A percentile compares a stretch with the other conserved stretches of the same genome.
Evolutionary conservation across 2,888 invertebrate genomes (phyloP).

Genomic region (Cataglyphis albicans): DNA sequence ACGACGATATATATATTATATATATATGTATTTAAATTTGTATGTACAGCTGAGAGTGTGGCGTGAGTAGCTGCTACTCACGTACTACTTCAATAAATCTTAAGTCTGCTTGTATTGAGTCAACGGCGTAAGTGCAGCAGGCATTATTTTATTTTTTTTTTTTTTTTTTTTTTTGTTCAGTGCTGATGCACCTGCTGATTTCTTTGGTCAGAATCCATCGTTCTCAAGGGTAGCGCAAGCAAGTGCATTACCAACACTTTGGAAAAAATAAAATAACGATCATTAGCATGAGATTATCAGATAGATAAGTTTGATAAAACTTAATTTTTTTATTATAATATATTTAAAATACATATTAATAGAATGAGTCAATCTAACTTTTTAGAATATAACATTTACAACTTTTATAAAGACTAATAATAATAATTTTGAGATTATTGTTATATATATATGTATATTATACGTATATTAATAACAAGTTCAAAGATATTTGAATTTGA

Average conservation of each 20-base stretch:
- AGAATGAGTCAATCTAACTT: neutral
- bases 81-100: conserved; percentile 82
- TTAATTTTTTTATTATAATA: conserved; percentile 39
- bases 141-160: conserved; percentile 83
- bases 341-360: conserved; percentile 34
- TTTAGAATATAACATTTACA: neutral
- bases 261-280: conserved; percentile 75
- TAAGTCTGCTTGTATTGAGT: conserved; percentile 84
- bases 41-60: conserved; percentile 81
- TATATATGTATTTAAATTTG: conserved; percentile 63
- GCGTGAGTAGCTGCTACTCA: conserved; percentile 83
- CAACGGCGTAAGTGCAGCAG: conserved; percentile 82
- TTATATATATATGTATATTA: neutral
- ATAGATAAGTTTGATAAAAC: conserved; percentile 49
- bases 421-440: neutral
- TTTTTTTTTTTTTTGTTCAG: conserved; percentile 78
- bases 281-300: conserved; percentile 65
- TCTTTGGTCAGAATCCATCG: conserved; percentile 83
- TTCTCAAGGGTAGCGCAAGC: conserved; percentile 82
- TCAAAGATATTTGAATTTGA: neutral
- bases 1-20: conserved; percentile 22
- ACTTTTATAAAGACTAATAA: conserved; percentile 1
- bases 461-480: neutral
- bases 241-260: conserved; percentile 84
- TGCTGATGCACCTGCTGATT: conserved; percentile 81